Conservation (phyloP, 2,113 vertebrate species). For the Pelodiscus sinensis region DNA sequence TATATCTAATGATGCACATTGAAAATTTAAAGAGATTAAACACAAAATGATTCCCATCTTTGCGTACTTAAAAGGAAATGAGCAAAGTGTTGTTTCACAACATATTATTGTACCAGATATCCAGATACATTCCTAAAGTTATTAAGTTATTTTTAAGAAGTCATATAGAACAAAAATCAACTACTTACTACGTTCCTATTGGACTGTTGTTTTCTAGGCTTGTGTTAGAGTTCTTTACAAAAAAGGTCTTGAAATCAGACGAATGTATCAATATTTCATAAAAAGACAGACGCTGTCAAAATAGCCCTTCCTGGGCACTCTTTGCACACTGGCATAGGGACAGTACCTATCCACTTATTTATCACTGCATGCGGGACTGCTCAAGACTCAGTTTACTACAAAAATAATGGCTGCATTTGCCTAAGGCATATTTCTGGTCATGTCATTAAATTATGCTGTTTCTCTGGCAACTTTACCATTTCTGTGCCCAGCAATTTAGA, state of each 20-base stretch:
- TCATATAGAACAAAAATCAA: background rate
- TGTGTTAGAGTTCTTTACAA: background rate
- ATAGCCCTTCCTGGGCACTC: background rate
- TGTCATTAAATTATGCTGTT: background rate
- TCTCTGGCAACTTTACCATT: background rate
- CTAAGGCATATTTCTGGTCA: background rate
- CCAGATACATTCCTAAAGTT: background rate
- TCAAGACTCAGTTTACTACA: background rate
- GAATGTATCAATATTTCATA: background rate
- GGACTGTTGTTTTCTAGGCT: background rate
- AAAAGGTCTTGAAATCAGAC: background rate
- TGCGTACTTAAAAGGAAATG: background rate
- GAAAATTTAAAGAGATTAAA: background rate
- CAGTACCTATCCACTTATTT: background rate
- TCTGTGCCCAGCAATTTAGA: background rate
- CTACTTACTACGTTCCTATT: background rate
- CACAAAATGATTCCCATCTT: background rate
- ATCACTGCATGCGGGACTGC: background rate
- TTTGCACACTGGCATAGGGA: background rate
- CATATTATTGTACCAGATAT: background rate
- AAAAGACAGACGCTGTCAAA: background rate
- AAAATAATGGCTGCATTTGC: background rate
- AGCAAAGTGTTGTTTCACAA: constrained; percentile 7
- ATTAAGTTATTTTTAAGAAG: background rate
- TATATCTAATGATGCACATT: background rate